Evolutionary conservation across 2,113 vertebrate species (phyloP).

Genomic region (Spheniscus mendiculus): DNA sequence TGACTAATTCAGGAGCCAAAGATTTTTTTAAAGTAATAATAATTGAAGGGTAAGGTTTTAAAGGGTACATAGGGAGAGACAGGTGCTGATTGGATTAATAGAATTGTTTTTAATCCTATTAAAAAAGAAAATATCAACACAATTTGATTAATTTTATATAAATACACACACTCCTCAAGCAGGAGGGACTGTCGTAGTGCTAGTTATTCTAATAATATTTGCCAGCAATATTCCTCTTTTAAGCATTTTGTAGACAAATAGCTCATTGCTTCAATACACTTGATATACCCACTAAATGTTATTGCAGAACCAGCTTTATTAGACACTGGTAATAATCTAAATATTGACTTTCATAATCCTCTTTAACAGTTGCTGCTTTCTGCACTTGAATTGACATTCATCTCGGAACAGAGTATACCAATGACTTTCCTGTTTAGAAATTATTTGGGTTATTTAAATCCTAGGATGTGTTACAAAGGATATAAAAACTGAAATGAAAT

Average conservation of each 20-base stretch:
- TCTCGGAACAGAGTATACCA: background rate
- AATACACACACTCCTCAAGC: background rate
- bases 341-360: background rate
- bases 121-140: background rate
- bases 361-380: conserved; percentile 20
- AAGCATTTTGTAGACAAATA: background rate
- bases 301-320: background rate
- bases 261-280: background rate
- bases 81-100: background rate
- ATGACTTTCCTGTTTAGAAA: background rate
- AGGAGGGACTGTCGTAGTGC: background rate
- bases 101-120: background rate
- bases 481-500: background rate
- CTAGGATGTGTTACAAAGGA: background rate
- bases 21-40: background rate
- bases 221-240: background rate
- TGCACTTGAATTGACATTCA: background rate
- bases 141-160: background rate
- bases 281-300: background rate
- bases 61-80: background rate
- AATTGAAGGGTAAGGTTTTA: background rate
- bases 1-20: background rate
- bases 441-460: background rate
- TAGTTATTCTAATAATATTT: background rate
- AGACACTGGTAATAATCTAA: background rate